Conservation (phyloP, 2,113 vertebrate species). For the Heliornis fulica region DNA sequence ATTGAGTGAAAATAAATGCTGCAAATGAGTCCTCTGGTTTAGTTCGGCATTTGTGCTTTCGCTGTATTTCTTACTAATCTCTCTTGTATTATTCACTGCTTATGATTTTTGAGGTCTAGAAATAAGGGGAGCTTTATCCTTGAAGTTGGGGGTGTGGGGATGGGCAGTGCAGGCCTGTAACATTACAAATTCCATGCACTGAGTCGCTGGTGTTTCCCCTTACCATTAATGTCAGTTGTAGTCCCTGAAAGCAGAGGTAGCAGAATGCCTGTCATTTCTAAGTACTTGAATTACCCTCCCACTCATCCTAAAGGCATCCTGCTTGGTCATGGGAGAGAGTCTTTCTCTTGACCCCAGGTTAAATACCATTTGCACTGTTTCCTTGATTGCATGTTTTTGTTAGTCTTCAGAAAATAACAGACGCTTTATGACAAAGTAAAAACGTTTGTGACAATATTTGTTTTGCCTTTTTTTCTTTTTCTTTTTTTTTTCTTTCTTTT, state of each 20-base stretch:
- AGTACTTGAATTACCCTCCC: not conserved
- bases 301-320: not conserved
- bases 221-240: not conserved
- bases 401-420: not conserved
- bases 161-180: too few relatives aligned
- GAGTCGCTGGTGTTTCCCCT: not conserved
- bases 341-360: not conserved
- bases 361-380: not conserved
- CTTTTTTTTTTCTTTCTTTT: not conserved
- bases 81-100: not conserved
- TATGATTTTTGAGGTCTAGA: not conserved
- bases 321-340: not conserved
- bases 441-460: not conserved
- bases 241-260: not conserved
- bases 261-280: not conserved
- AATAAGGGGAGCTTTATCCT: not conserved
- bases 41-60: not conserved
- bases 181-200: accelerated
- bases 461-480: not conserved
- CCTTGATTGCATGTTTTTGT: not conserved
- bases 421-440: not conserved
- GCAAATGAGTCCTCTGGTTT: not conserved
- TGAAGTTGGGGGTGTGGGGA: not conserved
- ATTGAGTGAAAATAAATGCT: not conserved
- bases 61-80: not conserved